Base-by-base conservation (phyloP, 2,113 vertebrate genomes). In the Regulus satrapa region DNA sequence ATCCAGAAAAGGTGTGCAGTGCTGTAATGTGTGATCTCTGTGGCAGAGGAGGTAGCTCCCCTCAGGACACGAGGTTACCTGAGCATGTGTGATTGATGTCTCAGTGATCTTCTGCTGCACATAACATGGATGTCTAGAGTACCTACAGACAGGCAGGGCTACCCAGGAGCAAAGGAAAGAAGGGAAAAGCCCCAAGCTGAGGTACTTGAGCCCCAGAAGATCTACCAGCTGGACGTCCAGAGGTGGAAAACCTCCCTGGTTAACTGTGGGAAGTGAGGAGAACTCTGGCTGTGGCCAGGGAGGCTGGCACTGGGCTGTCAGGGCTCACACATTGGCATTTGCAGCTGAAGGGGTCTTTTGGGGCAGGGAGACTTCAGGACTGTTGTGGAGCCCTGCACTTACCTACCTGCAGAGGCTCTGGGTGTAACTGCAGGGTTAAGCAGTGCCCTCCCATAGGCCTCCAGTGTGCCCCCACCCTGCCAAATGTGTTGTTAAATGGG, bases 31-130 rank as follows among this genome's bases (percentile, higher is more conserved):
- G 18, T 13, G 28, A 15, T 73, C 28, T 78, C 56, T 38, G 38
- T 34, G 29, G n/a, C 48, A 38, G 79, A 58, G 62, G 61, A 58
- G 46, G 62, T 18, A 29, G 41, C 51, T 83, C 20, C 7, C 56
- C 68, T 56, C 32, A 16, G 87, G 31, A 26, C 5, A 17, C 2
- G 2, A 46, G 18, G 5, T 52, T 58, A 32, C 34, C 40, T 51
- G 48, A 46, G 48, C 32, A 13, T 0, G 0, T 32, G 6, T 21
- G 38, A 48, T 23, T 54, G 14, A 24, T 21, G 25, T 26, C 69
- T 51, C 45, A 32, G 10, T 52, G 54, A 49, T 46, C 25, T 58
- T 32, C 19, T 12, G 43, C 7, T 59, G 59, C 10, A 5, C 36
- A 43, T 51, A 20, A 59, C 56, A 28, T 10, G 15, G 17, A 25